Percentiles rank a stretch among this genome's conserved stretches.
phyloP scores from a whole-genome alignment of 2,888 invertebrate species.

The Leucophora obtusa region DNA sequence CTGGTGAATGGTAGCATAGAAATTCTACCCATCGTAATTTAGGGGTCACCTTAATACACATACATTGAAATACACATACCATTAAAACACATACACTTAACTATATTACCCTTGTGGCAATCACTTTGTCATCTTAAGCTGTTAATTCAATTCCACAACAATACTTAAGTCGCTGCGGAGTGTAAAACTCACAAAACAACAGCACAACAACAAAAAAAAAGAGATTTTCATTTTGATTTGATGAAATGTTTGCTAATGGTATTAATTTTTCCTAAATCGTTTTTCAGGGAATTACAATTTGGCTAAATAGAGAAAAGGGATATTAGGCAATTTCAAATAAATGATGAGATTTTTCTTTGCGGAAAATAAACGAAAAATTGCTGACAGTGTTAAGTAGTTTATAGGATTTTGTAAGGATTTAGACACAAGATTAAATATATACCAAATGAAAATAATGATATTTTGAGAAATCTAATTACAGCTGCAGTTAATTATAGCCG shows the following conservation, averaged over 20 bases:
- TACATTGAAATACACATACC: too few relatives aligned
- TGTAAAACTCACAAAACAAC: constrained; percentile 4
- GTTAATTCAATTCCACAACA: constrained; percentile 61
- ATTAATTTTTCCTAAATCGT: constrained; percentile 54
- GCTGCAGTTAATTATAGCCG: too few relatives aligned
- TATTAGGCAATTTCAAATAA: constrained; percentile 14
- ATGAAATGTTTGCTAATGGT: constrained; percentile 57
- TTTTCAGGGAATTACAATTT: constrained; percentile 5
- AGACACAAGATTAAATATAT: too few relatives aligned
- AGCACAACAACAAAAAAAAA: background rate
- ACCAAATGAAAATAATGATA: too few relatives aligned
- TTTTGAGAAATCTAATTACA: too few relatives aligned
- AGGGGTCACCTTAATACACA: too few relatives aligned
- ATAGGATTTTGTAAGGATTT: too few relatives aligned
- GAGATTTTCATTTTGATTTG: constrained; percentile 61
- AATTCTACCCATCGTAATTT: too few relatives aligned
- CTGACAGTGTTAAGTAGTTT: background rate
- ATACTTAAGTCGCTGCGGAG: constrained; percentile 45
- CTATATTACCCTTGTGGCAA: constrained; percentile 61
- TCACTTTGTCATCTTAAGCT: constrained; percentile 64
- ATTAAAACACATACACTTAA: constrained; percentile 1
- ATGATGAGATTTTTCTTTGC: constrained; percentile 1
- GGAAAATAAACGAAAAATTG: background rate
- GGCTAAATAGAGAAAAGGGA: constrained; percentile 2
- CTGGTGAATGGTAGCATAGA: too few relatives aligned